Base-by-base conservation (phyloP, 2,113 vertebrate species). In the Labrus mixtus region DNA sequence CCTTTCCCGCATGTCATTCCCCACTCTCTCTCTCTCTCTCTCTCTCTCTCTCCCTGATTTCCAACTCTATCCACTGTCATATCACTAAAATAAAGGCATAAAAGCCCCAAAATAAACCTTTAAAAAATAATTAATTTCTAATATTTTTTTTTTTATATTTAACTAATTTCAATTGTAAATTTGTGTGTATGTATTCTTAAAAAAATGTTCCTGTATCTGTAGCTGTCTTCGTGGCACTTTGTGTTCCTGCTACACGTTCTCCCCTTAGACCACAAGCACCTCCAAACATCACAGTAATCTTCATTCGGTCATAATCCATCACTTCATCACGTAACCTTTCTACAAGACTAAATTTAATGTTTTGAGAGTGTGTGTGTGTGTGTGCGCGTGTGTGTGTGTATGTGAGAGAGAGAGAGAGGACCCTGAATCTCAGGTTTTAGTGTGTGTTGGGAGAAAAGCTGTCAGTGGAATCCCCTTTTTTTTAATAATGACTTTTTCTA, bases 401-500 rank as follows among this genome's bases (percentile, higher is more conserved):
- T 68, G 29, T 56, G 48, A 56, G 50, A 73, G 72, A 58, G 64
- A 53, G 66, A 58, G 41, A 68, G 56, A 25, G 72, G 59, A 74
- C 80, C 86, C 80, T 79, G 66, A 84, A 87, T 86, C 75, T 45
- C 54, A 76, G 37, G 64, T 79, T 85, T 76, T 76, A 53, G 76
- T 68, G 73, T 78, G 72, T 73, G 79, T 85, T 55, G 60, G 77
- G 55, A 61, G 76, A 53, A 51, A 89, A 80, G 79, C 84, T 56
- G 54, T 89, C 87, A 82, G 73, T 76, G 72, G 78, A 71, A 66
- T 83, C 72, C 82, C 57, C 67, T 84, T 63, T 48, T 51, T 51
- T 51, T 88, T 91, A 91, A 83, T 87, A 91, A 93, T 93, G 93
- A 69, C 72, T 92, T 93, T 93, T 90, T 85, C 88, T 85, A 93